phyloP scores from a whole-genome alignment of 2,113 vertebrate genomes.

The Numenius arquata region DNA sequence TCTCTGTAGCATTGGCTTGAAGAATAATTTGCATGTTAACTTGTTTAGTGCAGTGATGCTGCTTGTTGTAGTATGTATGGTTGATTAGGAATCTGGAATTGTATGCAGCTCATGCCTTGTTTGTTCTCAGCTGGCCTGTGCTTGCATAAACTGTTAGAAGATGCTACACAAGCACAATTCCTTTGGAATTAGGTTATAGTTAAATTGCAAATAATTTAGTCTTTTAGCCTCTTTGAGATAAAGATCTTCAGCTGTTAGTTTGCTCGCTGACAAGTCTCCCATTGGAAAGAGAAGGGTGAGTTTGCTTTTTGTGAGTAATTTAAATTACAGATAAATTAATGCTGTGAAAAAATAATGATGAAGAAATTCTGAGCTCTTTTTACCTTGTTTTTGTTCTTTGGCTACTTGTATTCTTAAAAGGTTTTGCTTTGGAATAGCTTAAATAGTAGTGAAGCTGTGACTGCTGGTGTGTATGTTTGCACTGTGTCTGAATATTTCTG shows the following conservation, averaged over 20 bases:
- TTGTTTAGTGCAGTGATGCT: neutral
- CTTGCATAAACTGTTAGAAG: neutral
- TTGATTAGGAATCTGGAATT: neutral
- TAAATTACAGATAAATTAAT: neutral
- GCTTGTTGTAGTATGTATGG: neutral
- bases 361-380: neutral
- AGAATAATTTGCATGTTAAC: conserved; percentile 15
- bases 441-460: neutral
- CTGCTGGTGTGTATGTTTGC: neutral
- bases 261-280: neutral
- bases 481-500: neutral
- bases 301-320: neutral
- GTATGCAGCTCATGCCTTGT: neutral
- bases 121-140: conserved; percentile 29
- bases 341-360: neutral
- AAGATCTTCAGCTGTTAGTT: neutral
- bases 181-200: neutral
- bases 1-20: neutral
- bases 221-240: neutral
- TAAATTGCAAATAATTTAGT: conserved; percentile 24
- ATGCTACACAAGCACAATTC: neutral
- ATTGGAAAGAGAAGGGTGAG: neutral
- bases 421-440: neutral
- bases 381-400: neutral
- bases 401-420: neutral